phyloP scores from a whole-genome alignment of 2,888 invertebrate species.

The Apomyelois bistriatella region DNA sequence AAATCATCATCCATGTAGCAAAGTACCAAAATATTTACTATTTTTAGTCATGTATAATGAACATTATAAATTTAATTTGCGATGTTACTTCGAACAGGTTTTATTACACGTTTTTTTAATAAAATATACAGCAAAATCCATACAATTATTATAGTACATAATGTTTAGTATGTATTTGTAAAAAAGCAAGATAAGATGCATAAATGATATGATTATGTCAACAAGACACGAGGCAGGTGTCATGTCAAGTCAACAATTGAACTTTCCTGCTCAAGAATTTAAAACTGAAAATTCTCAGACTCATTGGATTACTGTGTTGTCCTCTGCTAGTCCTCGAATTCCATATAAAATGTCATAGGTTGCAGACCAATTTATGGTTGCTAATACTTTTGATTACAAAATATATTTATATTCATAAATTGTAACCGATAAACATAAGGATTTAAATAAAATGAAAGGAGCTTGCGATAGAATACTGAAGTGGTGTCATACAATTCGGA shows the following conservation, averaged over 20 bases:
- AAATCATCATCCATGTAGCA: slow-evolving; percentile 1
- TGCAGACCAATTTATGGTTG: not conserved
- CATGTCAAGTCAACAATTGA: not conserved
- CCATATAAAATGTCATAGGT: not conserved
- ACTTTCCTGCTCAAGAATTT: not conserved
- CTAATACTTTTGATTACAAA: too few relatives aligned
- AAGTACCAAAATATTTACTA: not conserved
- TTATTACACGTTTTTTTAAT: too few relatives aligned
- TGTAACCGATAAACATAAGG: too few relatives aligned
- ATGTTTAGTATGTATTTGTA: too few relatives aligned
- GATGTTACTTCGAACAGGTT: too few relatives aligned
- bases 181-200: not conserved
- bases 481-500: not conserved
- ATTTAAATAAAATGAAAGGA: too few relatives aligned
- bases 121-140: too few relatives aligned
- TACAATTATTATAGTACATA: too few relatives aligned
- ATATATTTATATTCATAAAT: too few relatives aligned
- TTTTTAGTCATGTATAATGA: not conserved
- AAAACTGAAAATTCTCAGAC: not conserved
- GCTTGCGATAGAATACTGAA: too few relatives aligned
- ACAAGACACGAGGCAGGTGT: not conserved
- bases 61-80: not conserved
- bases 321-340: not conserved
- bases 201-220: not conserved
- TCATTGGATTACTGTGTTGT: too few relatives aligned